These are phyloP conservation scores for Felis catus DNA, from an alignment of 2,113 vertebrate species.

Conservation along the genomic window DNA sequence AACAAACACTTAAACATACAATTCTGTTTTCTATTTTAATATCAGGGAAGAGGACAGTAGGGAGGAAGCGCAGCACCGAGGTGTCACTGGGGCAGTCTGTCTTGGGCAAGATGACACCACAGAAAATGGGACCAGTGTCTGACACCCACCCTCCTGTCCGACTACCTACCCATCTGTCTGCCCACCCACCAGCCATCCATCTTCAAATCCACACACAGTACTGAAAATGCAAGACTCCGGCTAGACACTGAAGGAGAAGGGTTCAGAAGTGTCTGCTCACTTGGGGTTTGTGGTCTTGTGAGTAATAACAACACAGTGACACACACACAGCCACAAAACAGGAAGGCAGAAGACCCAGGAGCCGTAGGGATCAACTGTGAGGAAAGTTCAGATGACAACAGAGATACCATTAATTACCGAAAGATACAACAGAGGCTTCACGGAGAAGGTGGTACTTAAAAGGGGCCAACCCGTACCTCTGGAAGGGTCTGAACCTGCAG, in stretches of 20 bases:
- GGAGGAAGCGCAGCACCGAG: not conserved
- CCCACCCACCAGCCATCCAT: not conserved
- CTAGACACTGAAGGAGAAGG: fast-evolving
- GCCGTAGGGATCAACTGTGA: fast-evolving
- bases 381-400: not conserved
- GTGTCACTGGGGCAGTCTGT: not conserved
- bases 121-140: not conserved
- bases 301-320: fast-evolving
- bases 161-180: not conserved
- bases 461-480: not conserved
- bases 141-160: not conserved
- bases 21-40: not conserved
- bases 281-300: not conserved
- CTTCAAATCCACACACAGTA: not conserved
- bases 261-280: not conserved
- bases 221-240: not conserved
- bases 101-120: not conserved
- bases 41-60: too few relatives aligned
- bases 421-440: not conserved
- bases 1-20: not conserved
- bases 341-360: not conserved
- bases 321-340: not conserved
- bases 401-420: not conserved
- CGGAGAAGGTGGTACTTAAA: not conserved
- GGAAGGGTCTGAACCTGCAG: not conserved